phyloP scores from a whole-genome alignment of 2,888 invertebrate species.

The Orgyia antiqua region DNA sequence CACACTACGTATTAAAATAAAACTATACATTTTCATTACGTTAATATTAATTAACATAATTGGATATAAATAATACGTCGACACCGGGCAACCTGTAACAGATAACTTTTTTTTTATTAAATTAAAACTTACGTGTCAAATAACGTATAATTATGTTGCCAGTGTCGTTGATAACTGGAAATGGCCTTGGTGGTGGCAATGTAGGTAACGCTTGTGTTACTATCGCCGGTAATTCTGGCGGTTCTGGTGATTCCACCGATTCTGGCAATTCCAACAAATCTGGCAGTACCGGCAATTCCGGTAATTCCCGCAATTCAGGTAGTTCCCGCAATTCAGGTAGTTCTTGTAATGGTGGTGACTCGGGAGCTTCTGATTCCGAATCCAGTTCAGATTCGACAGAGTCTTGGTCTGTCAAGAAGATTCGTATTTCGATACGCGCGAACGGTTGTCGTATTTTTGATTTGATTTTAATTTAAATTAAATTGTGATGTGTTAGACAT shows the following conservation, averaged over 20 bases:
- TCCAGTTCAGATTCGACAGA: conserved; percentile 55
- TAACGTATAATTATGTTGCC: conserved; percentile 61
- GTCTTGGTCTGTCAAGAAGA: conserved; percentile 61
- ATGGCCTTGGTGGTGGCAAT: conserved; percentile 33
- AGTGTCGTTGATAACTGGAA: conserved; percentile 53
- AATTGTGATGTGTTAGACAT: neutral
- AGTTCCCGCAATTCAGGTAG: conserved; percentile 1
- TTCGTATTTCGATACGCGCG: conserved; percentile 35
- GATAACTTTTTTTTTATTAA: conserved; percentile 7
- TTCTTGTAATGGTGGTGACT: no score
- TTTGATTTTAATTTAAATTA: conserved; percentile 1
- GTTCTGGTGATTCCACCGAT: conserved; percentile 1
- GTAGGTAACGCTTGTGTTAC: conserved; percentile 38
- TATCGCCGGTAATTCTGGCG: conserved; percentile 17
- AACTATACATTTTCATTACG: no score
- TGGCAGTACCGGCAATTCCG: conserved; percentile 1
- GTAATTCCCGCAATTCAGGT: conserved; percentile 1
- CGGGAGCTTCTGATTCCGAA: conserved; percentile 8
- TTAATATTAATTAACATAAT: no score
- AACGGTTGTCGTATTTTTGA: conserved; percentile 70
- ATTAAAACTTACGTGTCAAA: conserved; percentile 64
- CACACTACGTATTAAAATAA: no score
- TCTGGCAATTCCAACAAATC: conserved; percentile 1
- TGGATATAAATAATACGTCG: no score
- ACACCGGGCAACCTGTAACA: no score